Conservation (phyloP, 1,140 invertebrate species). For the Rhopalosiphum padi region DNA sequence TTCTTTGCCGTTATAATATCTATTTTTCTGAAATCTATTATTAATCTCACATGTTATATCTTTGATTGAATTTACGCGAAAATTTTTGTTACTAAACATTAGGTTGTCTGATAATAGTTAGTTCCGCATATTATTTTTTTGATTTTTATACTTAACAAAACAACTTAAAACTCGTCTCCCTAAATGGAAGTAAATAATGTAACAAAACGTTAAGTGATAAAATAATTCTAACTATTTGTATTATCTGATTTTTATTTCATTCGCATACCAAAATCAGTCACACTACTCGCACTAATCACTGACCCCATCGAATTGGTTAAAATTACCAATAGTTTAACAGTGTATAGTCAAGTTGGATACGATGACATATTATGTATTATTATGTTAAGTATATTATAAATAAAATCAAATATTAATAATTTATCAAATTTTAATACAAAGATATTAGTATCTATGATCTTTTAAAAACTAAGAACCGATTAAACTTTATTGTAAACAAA, state of each 20-base stretch:
- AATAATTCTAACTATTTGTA: conserved; percentile 1
- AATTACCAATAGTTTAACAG: neutral
- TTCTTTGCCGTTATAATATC: neutral
- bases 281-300: conserved; percentile 15
- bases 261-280: conserved; percentile 28
- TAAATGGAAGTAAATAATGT: neutral
- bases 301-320: conserved; percentile 48
- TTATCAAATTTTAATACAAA: neutral
- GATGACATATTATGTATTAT: neutral
- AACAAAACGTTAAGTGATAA: neutral
- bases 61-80: neutral
- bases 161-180: neutral
- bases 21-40: conserved; percentile 4
- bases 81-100: neutral
- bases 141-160: neutral
- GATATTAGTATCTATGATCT: neutral
- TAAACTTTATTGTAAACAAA: neutral
- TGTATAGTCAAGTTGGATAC: neutral
- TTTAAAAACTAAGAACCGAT: neutral
- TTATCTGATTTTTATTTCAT: neutral
- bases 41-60: neutral
- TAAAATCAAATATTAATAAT: neutral
- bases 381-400: neutral
- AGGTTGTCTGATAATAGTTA: neutral
- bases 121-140: neutral